phyloP scores from a whole-genome alignment of 2,113 vertebrate genomes.

The Merops nubicus region DNA sequence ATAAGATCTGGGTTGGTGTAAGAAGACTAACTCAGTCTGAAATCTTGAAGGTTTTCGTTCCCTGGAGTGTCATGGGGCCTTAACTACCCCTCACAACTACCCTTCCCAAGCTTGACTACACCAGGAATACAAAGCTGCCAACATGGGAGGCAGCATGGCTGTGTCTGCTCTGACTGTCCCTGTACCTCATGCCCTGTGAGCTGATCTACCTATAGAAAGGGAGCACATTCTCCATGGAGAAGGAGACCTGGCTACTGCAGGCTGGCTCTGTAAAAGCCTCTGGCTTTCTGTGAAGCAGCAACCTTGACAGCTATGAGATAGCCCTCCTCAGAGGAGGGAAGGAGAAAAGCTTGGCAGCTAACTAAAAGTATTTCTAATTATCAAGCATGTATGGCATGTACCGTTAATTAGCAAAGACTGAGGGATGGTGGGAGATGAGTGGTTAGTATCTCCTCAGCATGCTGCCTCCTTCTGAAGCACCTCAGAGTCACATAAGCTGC shows the following conservation, averaged over 20 bases:
- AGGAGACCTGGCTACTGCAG: background rate
- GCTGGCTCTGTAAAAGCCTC: background rate
- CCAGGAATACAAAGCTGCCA: background rate
- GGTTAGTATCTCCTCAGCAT: background rate
- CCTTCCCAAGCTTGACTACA: background rate
- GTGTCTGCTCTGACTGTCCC: background rate
- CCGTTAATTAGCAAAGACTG: conserved; percentile 40
- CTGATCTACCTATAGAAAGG: background rate
- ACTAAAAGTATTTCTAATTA: conserved; percentile 35
- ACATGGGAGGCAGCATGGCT: background rate
- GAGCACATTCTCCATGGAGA: background rate
- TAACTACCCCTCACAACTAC: background rate
- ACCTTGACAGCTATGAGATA: background rate
- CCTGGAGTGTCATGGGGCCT: background rate
- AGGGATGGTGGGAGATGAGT: conserved; percentile 11
- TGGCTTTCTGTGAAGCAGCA: background rate
- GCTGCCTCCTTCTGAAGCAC: conserved; percentile 11
- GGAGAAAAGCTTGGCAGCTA: conserved; percentile 13
- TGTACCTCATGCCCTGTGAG: background rate
- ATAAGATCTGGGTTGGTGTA: background rate
- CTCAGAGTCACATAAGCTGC: background rate
- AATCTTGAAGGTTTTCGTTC: background rate
- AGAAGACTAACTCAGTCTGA: background rate
- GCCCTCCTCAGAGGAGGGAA: conserved; percentile 7
- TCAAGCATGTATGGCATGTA: background rate